These are phyloP conservation scores for Brachirus orientalis DNA, from an alignment of 2,113 vertebrate species.

Conservation along the genomic window DNA sequence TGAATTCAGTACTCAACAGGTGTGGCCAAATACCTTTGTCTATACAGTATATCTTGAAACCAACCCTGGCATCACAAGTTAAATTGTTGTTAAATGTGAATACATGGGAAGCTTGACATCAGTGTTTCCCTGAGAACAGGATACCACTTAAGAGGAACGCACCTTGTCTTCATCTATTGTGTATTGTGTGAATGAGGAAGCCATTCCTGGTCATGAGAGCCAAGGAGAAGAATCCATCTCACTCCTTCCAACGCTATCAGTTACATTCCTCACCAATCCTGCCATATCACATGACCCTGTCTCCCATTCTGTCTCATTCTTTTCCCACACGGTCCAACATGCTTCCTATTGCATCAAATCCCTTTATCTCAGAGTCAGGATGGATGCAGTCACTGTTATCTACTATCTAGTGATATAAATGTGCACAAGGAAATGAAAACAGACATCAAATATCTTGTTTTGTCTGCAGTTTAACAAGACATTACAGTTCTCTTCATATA, in stretches of 20 bases:
- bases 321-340: conserved; percentile 65
- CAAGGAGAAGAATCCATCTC: conserved; percentile 58
- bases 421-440: conserved; percentile 11
- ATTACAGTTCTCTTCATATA: conserved; percentile 2
- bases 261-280: conserved; percentile 71
- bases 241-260: conserved; percentile 69
- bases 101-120: conserved; percentile 65
- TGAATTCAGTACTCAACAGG: no score
- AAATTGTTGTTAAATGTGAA: conserved; percentile 46
- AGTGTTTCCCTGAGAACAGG: conserved; percentile 67
- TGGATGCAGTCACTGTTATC: conserved; percentile 16
- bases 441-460: conserved; percentile 19
- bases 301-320: conserved; percentile 63
- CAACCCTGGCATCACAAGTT: conserved; percentile 5
- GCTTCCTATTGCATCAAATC: conserved; percentile 31
- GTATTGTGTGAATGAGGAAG: conserved; percentile 68
- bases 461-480: conserved; percentile 12
- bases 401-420: background rate
- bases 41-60: conserved; percentile 16
- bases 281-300: conserved; percentile 66
- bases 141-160: conserved; percentile 52
- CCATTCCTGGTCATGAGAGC: conserved; percentile 63
- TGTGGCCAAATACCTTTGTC: no score
- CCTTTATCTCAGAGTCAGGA: conserved; percentile 28
- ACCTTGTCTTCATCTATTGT: conserved; percentile 73